Percentiles rank a stretch among this genome's conserved stretches.
phyloP scores from a whole-genome alignment of 2,888 invertebrate species.

The Meteorus colon region DNA sequence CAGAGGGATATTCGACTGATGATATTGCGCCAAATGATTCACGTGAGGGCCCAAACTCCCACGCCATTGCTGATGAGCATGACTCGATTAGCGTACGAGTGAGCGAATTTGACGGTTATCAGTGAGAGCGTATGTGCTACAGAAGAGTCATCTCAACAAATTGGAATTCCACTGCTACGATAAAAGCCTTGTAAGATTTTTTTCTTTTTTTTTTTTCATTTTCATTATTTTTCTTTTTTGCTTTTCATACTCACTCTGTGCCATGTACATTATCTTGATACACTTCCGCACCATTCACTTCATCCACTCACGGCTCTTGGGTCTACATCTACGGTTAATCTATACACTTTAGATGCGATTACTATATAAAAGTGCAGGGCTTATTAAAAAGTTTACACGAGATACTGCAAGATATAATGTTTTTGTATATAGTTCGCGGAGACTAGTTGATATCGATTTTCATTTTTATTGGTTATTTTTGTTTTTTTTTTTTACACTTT shows the following conservation, averaged over 20 bases:
- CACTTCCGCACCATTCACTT: constrained; percentile 17
- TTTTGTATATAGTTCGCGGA: background rate
- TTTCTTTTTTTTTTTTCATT: background rate
- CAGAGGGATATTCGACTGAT: constrained; percentile 44
- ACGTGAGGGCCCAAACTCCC: constrained; percentile 16
- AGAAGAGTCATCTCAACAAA: constrained; percentile 25
- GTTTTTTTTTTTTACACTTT: background rate
- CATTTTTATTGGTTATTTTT: background rate
- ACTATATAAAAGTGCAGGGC: constrained; percentile 15
- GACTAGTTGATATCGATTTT: constrained; percentile 18
- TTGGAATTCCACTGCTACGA: constrained; percentile 25
- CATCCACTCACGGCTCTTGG: constrained; percentile 20
- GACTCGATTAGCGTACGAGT: constrained; percentile 16
- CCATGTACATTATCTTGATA: constrained; percentile 24
- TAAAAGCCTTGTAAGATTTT: constrained; percentile 10
- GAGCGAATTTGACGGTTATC: constrained; percentile 11
- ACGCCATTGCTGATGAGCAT: constrained; percentile 26
- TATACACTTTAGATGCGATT: constrained; percentile 13
- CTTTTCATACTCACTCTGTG: background rate
- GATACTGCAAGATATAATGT: constrained; percentile 16
- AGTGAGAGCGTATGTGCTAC: background rate
- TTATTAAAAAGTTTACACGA: constrained; percentile 39
- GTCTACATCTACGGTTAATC: background rate
- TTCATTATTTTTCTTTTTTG: background rate
- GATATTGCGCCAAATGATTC: constrained; percentile 48